Evolutionary conservation across 1,140 invertebrate species (phyloP).

Genomic region (Drosophila sproati): DNA sequence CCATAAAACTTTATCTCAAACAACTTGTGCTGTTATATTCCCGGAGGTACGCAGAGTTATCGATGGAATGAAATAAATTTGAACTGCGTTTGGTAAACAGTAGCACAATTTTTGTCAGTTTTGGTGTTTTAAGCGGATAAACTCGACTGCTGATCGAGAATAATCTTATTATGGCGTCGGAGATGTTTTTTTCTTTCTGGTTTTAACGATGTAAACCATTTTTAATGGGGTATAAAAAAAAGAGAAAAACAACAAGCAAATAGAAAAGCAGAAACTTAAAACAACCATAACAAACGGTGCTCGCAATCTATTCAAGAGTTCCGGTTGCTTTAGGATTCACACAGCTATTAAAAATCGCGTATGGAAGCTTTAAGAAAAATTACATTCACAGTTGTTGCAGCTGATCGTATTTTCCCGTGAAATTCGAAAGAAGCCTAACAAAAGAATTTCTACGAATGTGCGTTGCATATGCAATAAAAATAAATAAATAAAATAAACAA

Average conservation of each 20-base stretch:
- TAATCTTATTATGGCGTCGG: too few relatives aligned
- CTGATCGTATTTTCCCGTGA: slow-evolving; percentile 46
- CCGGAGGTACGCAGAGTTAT: too few relatives aligned
- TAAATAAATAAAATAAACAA: slow-evolving; percentile 3
- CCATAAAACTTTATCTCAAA: too few relatives aligned
- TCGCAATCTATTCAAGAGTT: slow-evolving; percentile 49
- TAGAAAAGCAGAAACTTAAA: slow-evolving; percentile 16
- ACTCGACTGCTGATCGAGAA: too few relatives aligned
- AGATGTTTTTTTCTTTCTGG: too few relatives aligned
- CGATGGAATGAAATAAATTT: too few relatives aligned
- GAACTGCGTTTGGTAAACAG: too few relatives aligned
- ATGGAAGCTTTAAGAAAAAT: slow-evolving; percentile 52
- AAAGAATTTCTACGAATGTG: slow-evolving; percentile 64
- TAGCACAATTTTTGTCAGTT: too few relatives aligned
- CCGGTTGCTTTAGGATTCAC: slow-evolving; percentile 65
- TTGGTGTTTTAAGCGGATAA: too few relatives aligned
- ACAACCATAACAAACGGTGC: slow-evolving; percentile 43
- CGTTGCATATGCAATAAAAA: slow-evolving; percentile 34
- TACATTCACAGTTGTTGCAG: slow-evolving; percentile 56
- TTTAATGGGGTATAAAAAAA: slow-evolving; percentile 6
- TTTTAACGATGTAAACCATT: too few relatives aligned
- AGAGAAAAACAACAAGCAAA: not conserved
- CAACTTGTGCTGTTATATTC: too few relatives aligned
- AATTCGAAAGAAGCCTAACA: slow-evolving; percentile 68
- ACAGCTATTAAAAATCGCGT: slow-evolving; percentile 49